Conservation (phyloP, 2,888 invertebrate species). For the Lysandra bellargus region DNA sequence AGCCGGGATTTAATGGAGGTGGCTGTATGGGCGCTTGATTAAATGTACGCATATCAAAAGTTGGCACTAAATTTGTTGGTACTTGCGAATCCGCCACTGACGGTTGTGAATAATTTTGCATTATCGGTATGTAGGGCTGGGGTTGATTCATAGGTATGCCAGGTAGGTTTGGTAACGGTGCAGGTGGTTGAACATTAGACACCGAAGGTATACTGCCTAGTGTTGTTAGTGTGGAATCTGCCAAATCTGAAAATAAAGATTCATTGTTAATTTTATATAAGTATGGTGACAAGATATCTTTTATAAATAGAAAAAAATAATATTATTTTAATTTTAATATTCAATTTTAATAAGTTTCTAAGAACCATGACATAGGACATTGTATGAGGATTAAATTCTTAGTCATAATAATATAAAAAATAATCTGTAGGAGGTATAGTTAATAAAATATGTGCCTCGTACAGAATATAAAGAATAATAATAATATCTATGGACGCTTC, state of each 20-base stretch:
- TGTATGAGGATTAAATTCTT: no score
- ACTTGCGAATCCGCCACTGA: conserved; percentile 49
- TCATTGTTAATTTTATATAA: conserved; percentile 28
- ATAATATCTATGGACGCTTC: no score
- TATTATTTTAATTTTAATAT: no score
- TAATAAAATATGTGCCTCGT: no score
- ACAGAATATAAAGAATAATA: no score
- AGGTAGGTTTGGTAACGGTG: conserved; percentile 74
- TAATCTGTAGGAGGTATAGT: no score
- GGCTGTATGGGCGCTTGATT: conserved; percentile 59
- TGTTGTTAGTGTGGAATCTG: conserved; percentile 73
- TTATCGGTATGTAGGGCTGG: conserved; percentile 77
- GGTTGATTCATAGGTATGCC: conserved; percentile 78
- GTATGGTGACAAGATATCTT: no score
- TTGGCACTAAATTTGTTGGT: conserved; percentile 62
- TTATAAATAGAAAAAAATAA: no score
- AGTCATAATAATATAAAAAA: no score
- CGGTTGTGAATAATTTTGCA: conserved; percentile 67
- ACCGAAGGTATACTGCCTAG: conserved; percentile 75
- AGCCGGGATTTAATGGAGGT: conserved; percentile 59
- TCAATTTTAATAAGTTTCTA: no score
- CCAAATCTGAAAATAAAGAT: conserved; percentile 62
- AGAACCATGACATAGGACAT: no score
- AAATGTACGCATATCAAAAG: conserved; percentile 71
- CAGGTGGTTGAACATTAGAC: conserved; percentile 75